phyloP scores from a whole-genome alignment of 30 jellyfish, hydroid and myxozoan genomes.

The Sanderia malayensis region DNA sequence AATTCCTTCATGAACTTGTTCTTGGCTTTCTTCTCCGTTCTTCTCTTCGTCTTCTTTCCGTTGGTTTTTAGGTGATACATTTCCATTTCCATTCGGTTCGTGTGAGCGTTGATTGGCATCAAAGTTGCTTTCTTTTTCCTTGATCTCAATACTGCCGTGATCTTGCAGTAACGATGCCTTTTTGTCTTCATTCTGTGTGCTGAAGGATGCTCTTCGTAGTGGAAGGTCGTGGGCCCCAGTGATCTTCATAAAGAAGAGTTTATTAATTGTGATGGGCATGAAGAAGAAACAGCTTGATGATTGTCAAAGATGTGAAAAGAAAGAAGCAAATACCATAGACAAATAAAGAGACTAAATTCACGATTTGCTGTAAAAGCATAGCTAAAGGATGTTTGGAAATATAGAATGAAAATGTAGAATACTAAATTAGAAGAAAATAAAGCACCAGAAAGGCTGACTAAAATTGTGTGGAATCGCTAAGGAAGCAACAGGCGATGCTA shows the following conservation, averaged over 20 bases:
- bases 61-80: conserved; percentile 12
- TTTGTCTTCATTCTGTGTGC: conserved; percentile 20
- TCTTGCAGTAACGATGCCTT: conserved; percentile 49
- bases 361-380: no score
- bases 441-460: no score
- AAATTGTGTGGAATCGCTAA: no score
- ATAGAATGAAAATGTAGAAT: no score
- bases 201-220: conserved; percentile 34
- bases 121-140: conserved; percentile 34
- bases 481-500: no score
- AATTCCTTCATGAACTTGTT: conserved; percentile 40
- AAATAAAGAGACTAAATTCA: no score
- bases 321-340: no score
- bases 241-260: conserved; percentile 18
- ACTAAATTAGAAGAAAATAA: no score
- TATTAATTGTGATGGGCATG: no score
- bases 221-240: conserved; percentile 40
- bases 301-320: no score
- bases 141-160: conserved; percentile 48
- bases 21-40: conserved; percentile 43
- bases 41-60: conserved; percentile 16
- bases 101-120: conserved; percentile 36
- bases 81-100: conserved; percentile 52
- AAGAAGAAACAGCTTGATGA: no score
- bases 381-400: no score